Percentiles rank a stretch among this genome's conserved stretches.
Evolutionary conservation across 2,797 vertebrate species (phyloP).

Genomic region (Micromesistius poutassou): DNA sequence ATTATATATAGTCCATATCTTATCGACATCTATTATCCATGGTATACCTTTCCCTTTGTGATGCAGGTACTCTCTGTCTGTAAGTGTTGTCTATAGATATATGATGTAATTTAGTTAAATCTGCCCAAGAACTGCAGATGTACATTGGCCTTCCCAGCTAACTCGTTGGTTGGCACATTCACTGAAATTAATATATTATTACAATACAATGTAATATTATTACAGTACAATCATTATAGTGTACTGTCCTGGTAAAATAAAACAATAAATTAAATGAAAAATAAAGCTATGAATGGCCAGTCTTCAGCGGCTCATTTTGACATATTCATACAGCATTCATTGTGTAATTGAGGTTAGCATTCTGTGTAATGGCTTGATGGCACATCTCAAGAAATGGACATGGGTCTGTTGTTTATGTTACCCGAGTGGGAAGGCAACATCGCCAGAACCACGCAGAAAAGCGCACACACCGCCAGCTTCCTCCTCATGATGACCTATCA

Average conservation of each 20-base stretch:
- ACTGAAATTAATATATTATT: too few relatives aligned
- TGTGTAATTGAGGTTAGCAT: background rate
- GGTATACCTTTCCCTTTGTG: too few relatives aligned
- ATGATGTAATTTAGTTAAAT: background rate
- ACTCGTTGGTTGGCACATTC: background rate
- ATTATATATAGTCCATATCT: too few relatives aligned
- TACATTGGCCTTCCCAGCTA: background rate
- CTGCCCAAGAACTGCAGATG: background rate
- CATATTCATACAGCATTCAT: background rate
- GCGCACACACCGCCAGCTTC: slow-evolving; percentile 42
- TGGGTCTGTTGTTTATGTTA: slow-evolving; percentile 36
- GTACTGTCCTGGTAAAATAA: too few relatives aligned
- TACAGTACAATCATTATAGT: too few relatives aligned
- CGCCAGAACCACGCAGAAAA: slow-evolving; percentile 64
- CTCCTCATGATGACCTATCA: slow-evolving; percentile 68
- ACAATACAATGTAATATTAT: too few relatives aligned
- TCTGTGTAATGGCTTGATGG: background rate
- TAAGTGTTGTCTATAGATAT: background rate
- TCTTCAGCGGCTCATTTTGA: background rate
- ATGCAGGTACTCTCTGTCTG: background rate
- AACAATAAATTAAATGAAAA: background rate
- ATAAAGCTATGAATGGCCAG: background rate
- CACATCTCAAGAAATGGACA: background rate
- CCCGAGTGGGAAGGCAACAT: slow-evolving; percentile 68
- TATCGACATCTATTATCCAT: too few relatives aligned